Percentiles rank a stretch among this genome's conserved stretches.
Evolutionary conservation across 2,888 invertebrate genomes (phyloP).

Genomic region (Torymus texanus): DNA sequence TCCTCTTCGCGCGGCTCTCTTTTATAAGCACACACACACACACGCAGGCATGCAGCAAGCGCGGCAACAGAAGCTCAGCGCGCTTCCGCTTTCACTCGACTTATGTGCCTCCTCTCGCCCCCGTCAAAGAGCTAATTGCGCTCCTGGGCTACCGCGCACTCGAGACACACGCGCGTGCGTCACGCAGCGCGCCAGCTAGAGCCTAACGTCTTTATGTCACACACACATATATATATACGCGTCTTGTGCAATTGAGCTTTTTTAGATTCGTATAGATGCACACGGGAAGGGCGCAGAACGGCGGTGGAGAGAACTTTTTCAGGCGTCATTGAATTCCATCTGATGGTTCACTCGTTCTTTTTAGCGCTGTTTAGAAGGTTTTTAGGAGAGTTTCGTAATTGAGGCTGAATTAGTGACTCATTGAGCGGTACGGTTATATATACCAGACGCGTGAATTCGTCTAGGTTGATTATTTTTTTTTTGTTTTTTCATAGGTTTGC

Average conservation of each 20-base stretch:
- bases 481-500: too few relatives aligned
- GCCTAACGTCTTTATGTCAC: not conserved
- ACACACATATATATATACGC: not conserved
- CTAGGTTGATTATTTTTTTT: too few relatives aligned
- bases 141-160: conserved; percentile 12
- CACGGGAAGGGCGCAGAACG: too few relatives aligned
- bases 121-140: conserved; percentile 52
- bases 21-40: conserved; percentile 9
- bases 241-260: conserved; percentile 45
- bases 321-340: too few relatives aligned
- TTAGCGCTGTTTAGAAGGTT: not conserved
- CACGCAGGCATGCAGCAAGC: conserved; percentile 2
- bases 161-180: conserved; percentile 1
- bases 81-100: conserved; percentile 51
- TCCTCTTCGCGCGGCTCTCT: conserved; percentile 27
- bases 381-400: not conserved
- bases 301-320: not conserved
- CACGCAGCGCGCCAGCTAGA: not conserved
- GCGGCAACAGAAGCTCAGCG: conserved; percentile 30
- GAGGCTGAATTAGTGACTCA: too few relatives aligned
- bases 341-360: not conserved
- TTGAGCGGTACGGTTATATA: too few relatives aligned
- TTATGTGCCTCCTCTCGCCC: conserved; percentile 14
- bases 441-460: too few relatives aligned
- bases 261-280: conserved; percentile 15